phyloP scores from a whole-genome alignment of 2,797 vertebrate species.

The Brachyrhaphis roseni region DNA sequence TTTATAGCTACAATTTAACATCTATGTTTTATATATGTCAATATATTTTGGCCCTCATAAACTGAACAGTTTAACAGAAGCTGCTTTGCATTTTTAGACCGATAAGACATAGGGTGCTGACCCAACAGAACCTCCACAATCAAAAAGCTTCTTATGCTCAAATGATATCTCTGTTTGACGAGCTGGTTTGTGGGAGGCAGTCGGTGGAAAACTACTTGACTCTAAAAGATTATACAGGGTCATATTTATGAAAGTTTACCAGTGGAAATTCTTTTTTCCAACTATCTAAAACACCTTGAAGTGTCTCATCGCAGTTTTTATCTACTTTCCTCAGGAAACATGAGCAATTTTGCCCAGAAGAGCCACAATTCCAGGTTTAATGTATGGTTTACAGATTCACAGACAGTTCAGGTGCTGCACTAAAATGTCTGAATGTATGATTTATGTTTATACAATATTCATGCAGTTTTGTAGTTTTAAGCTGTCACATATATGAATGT shows the following conservation, averaged over 20 bases:
- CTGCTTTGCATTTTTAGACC: constrained; percentile 17
- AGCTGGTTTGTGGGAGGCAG: constrained; percentile 3
- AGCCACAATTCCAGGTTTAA: not conserved
- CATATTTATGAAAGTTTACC: not conserved
- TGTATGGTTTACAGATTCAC: not conserved
- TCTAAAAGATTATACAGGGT: not conserved
- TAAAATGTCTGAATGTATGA: not conserved
- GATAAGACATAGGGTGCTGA: constrained; percentile 6
- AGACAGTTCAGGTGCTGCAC: not conserved
- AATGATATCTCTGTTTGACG: not conserved
- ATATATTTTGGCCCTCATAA: not conserved
- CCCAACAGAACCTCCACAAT: not conserved
- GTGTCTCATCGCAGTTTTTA: not conserved
- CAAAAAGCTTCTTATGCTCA: not conserved
- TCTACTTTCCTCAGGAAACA: not conserved
- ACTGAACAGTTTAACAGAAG: constrained; percentile 7
- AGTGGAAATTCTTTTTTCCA: not conserved
- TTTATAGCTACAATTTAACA: not conserved
- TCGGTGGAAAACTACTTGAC: not conserved
- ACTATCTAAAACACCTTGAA: not conserved
- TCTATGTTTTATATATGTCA: not conserved
- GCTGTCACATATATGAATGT: not conserved
- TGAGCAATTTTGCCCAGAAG: not conserved
- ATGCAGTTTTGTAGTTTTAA: not conserved
- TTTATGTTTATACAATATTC: not conserved